Evolutionary conservation across 2,888 invertebrate species (phyloP), one percentile per base, ranked within the genome.

Genomic region (Alloplasta piceator): DNA sequence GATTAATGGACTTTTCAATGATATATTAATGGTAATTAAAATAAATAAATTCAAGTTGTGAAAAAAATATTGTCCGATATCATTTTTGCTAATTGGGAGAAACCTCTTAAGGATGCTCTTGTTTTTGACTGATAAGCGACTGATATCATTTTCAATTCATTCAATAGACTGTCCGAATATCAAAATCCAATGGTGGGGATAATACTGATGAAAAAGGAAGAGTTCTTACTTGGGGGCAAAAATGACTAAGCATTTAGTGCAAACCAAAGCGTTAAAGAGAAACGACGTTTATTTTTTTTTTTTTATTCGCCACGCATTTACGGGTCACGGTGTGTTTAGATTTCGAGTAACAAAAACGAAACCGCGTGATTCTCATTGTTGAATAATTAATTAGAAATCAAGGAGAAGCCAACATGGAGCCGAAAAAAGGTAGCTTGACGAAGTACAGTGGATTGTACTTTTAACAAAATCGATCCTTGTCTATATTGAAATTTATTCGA

Each of bases 131-230:
- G 48, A 48, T 48, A 48, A 48, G n/a, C 48, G 10, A n/a, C 48
- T 26, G 48, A n/a, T 12, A 48, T n/a, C 5, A 48, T 48, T 48
- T 48, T 12, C 12, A 9, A 48, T 48, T 12, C 48, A 48, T 48
- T 48, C n/a, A 48, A 48, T 48, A 10, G n/a, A 0, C 5, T 10
- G 26, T 26, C 26, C 26, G 1, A 26, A 26, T 26, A 26, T 26
- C 4, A 58, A 56, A 16, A 48, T 39, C 52, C 12, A 0, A 52
- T 66, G 58, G 74, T 66, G 74, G 74, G 74, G 74, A 36, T 26
- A 58, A 66, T 58, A 66, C 48, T 46, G 46, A 14, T 16, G 63
- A 66, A 46, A 38, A n/a, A 36, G 41, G 10, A 46, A 6, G 58
- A 58, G 48, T 6, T 26, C 26, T 7, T n/a, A n/a, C 16, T 52